phyloP scores from a whole-genome alignment of 1,140 invertebrate species.

The Saccostrea echinata region DNA sequence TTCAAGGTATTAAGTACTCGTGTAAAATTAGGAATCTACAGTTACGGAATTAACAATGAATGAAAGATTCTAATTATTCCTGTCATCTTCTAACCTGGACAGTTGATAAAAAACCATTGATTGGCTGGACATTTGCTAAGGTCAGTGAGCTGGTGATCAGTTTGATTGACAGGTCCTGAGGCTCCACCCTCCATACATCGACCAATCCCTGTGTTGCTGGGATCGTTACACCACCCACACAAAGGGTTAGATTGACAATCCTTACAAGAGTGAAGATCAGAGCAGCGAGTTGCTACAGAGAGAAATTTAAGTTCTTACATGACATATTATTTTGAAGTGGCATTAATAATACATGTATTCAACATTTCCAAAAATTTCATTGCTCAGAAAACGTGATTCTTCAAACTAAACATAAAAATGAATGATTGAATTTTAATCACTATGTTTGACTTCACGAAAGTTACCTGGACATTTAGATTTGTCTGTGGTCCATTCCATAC shows the following conservation, averaged over 20 bases:
- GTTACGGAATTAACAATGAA: background rate
- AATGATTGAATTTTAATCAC: too few species aligned
- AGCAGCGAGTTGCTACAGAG: slow-evolving; percentile 76
- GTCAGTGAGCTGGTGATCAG: slow-evolving; percentile 54
- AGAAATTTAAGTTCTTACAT: slow-evolving; percentile 23
- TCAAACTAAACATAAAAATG: too few species aligned
- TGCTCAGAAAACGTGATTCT: too few species aligned
- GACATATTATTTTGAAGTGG: too few species aligned
- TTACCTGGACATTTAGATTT: slow-evolving; percentile 72
- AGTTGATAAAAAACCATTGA: slow-evolving; percentile 95
- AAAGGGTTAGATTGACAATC: slow-evolving; percentile 92
- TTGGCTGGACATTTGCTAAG: slow-evolving; percentile 76
- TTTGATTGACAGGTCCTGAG: slow-evolving; percentile 79
- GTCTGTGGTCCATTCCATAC: slow-evolving; percentile 90
- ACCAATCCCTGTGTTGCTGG: slow-evolving; percentile 91
- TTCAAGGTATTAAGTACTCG: too few species aligned
- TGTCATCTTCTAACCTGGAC: slow-evolving; percentile 79
- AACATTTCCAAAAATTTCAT: background rate
- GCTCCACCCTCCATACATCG: slow-evolving; percentile 87
- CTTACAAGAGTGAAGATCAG: slow-evolving; percentile 88
- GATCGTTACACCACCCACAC: slow-evolving; percentile 99
- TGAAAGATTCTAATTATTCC: background rate
- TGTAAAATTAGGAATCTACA: too few species aligned
- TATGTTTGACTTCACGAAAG: background rate
- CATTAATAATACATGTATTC: too few species aligned